phyloP scores from a whole-genome alignment of 1,140 invertebrate genomes.

The Myzus persicae region DNA sequence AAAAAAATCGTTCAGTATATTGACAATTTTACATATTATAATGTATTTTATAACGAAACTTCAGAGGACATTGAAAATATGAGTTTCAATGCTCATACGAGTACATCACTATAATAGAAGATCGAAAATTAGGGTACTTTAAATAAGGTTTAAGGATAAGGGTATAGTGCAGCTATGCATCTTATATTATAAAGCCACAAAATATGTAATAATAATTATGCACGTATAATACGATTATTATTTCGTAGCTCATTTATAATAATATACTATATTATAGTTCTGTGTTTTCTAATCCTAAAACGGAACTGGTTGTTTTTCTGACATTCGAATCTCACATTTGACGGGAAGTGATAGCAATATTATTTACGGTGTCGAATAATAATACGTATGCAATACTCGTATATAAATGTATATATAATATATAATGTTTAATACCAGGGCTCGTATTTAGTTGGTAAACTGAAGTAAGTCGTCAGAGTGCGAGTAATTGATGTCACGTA shows the following conservation, averaged over 20 bases:
- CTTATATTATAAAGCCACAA: neutral
- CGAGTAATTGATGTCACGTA: constrained; percentile 16
- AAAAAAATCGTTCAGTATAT: neutral
- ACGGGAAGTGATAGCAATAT: neutral
- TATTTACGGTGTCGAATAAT: neutral
- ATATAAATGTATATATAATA: neutral
- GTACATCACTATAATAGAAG: neutral
- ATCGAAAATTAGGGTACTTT: no score
- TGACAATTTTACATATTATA: neutral
- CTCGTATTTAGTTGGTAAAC: neutral
- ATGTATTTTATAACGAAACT: neutral
- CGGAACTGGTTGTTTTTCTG: neutral
- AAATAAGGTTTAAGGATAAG: no score
- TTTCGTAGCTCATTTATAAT: neutral
- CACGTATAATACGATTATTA: neutral
- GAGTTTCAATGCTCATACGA: neutral
- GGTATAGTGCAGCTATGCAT: no score
- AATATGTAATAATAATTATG: neutral
- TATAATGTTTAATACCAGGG: neutral
- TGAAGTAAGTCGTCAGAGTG: neutral
- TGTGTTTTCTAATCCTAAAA: neutral
- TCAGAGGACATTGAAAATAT: neutral
- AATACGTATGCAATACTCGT: neutral
- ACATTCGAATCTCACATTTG: neutral
- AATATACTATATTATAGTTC: neutral